Conservation (phyloP, 2,888 invertebrate species). For the Pandemis cinnamomeana region DNA sequence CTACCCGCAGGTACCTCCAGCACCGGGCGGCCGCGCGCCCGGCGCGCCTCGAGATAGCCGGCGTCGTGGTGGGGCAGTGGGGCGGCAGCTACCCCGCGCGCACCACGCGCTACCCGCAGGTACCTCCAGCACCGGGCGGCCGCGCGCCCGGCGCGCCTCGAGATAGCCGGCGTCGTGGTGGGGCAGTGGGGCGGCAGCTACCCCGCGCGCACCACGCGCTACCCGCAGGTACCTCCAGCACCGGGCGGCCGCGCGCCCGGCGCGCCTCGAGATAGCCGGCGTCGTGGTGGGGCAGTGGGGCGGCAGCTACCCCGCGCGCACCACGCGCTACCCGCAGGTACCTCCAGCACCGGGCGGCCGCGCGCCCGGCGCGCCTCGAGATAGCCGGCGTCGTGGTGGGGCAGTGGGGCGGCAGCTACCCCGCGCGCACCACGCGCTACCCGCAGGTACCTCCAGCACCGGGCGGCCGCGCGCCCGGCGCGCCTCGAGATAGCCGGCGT, state of each 20-base stretch:
- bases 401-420: constrained; percentile 94
- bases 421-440: constrained; percentile 51
- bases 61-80: constrained; percentile 96
- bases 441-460: constrained; percentile 32
- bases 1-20: constrained; percentile 36
- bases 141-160: constrained; percentile 88
- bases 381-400: constrained; percentile 96
- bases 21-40: constrained; percentile 79
- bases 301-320: constrained; percentile 86
- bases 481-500: constrained; percentile 94
- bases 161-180: constrained; percentile 95
- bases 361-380: constrained; percentile 89
- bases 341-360: constrained; percentile 67
- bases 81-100: constrained; percentile 88
- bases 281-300: constrained; percentile 96
- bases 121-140: constrained; percentile 56
- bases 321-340: constrained; percentile 42
- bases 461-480: constrained; percentile 85
- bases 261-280: constrained; percentile 93
- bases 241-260: constrained; percentile 83
- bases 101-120: constrained; percentile 42
- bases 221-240: constrained; percentile 35
- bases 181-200: constrained; percentile 96
- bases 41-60: constrained; percentile 93
- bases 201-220: constrained; percentile 54